Conservation (phyloP, 1,140 invertebrate genomes). For the Drosophila cardini region DNA sequence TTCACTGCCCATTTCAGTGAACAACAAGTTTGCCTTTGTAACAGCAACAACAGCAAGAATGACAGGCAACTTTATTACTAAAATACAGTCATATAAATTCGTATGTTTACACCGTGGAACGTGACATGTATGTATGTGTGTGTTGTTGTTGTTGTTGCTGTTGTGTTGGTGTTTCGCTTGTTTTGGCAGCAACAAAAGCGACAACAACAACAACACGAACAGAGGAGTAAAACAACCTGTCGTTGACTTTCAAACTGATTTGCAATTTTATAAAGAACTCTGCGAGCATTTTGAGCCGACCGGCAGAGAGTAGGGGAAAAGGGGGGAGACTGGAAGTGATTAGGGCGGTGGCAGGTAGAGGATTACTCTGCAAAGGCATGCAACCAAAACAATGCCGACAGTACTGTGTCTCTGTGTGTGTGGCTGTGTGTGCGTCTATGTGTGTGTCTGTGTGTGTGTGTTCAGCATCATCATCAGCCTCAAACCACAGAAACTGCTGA, state of each 20-base stretch:
- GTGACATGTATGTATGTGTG: slow-evolving; percentile 16
- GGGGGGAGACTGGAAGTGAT: background rate
- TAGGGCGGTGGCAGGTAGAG: slow-evolving; percentile 11
- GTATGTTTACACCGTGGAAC: slow-evolving; percentile 65
- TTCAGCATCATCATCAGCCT: slow-evolving; percentile 30
- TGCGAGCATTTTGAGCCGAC: slow-evolving; percentile 24
- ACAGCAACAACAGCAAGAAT: slow-evolving; percentile 44
- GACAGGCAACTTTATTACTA: slow-evolving; percentile 66
- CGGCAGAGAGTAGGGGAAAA: no score
- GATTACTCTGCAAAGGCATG: slow-evolving; percentile 50
- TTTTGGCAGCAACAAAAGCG: slow-evolving; percentile 41
- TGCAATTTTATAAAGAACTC: slow-evolving; percentile 81
- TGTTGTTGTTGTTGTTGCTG: slow-evolving; percentile 6
- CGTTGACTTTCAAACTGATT: slow-evolving; percentile 81
- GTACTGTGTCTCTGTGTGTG: slow-evolving; percentile 33
- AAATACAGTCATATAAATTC: slow-evolving; percentile 77
- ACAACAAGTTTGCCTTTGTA: slow-evolving; percentile 27
- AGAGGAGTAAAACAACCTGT: slow-evolving; percentile 54
- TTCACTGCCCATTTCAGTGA: background rate
- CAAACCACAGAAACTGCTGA: slow-evolving; percentile 31
- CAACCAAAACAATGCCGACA: slow-evolving; percentile 37
- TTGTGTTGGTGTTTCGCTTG: slow-evolving; percentile 29
- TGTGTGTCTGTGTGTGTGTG: slow-evolving; percentile 14
- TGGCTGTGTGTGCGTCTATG: background rate
- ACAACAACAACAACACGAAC: slow-evolving; percentile 35